Conservation (phyloP, 2,797 vertebrate species). For the Ctenosaura bakeri region DNA sequence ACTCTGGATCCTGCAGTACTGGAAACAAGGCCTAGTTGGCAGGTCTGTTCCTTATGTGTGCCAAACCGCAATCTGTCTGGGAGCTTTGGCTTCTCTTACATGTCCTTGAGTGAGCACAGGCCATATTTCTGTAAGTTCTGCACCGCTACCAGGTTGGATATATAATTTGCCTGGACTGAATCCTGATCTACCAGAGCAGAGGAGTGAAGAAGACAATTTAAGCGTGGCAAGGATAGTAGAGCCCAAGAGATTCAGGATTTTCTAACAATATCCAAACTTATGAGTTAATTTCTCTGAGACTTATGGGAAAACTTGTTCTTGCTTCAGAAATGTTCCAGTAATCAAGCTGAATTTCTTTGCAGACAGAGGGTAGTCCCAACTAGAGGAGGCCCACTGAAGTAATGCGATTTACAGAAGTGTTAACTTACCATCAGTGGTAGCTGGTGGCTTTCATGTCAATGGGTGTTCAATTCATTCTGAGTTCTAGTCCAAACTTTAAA, state of each 20-base stretch:
- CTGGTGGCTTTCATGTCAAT: too few relatives aligned
- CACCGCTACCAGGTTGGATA: conserved; percentile 63
- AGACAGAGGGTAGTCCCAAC: too few relatives aligned
- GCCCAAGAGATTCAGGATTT: not conserved
- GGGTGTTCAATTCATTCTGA: too few relatives aligned
- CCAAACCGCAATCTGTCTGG: conserved; percentile 60
- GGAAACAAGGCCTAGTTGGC: conserved; percentile 50
- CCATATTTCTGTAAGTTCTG: conserved; percentile 36
- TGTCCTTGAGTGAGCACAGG: conserved; percentile 4
- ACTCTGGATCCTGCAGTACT: conserved; percentile 7
- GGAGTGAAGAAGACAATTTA: not conserved
- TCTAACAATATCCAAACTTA: not conserved
- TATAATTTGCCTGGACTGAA: accelerated
- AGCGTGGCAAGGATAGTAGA: not conserved
- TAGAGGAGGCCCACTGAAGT: too few relatives aligned
- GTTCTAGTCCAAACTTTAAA: too few relatives aligned
- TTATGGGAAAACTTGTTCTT: not conserved
- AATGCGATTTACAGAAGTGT: too few relatives aligned
- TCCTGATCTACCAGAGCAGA: conserved; percentile 24
- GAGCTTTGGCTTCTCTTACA: conserved; percentile 51
- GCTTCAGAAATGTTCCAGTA: not conserved
- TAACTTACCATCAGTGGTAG: too few relatives aligned
- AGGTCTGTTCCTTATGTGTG: not conserved
- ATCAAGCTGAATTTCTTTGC: not conserved
- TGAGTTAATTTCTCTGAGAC: not conserved